Percentiles rank a stretch among this genome's conserved stretches.
phyloP scores from a whole-genome alignment of 2,888 invertebrate genomes.

The Mesodorylaimus sp. region DNA sequence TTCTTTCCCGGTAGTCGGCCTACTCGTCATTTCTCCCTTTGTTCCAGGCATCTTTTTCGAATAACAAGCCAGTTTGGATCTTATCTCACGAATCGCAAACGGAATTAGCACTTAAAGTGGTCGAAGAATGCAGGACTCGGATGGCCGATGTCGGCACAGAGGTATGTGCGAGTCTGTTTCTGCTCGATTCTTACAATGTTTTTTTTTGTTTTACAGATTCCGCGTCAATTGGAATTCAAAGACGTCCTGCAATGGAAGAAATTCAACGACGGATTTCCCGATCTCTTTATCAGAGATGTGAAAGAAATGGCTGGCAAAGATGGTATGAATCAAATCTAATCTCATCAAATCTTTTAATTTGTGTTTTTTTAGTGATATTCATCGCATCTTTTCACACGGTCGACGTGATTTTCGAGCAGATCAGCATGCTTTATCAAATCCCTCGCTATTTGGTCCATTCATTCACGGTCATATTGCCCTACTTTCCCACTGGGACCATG shows the following conservation, averaged over 20 bases:
- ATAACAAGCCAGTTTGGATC: no score
- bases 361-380: constrained; percentile 29
- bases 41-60: no score
- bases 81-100: no score
- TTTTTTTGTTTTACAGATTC: no score
- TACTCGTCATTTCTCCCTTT: no score
- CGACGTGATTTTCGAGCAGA: constrained; percentile 33
- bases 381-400: constrained; percentile 33
- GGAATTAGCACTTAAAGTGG: no score
- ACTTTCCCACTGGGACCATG: constrained; percentile 36
- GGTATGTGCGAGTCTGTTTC: no score
- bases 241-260: constrained; percentile 28
- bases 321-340: constrained; percentile 19
- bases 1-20: no score
- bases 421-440: constrained; percentile 32
- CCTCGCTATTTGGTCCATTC: constrained; percentile 34
- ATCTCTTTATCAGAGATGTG: constrained; percentile 33
- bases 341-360: background rate
- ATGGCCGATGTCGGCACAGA: no score
- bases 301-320: constrained; percentile 33
- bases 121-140: no score
- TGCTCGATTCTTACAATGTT: no score
- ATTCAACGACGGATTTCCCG: constrained; percentile 34
- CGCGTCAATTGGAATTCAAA: constrained; percentile 10
- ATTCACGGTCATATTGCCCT: constrained; percentile 33